Conservation (phyloP, 2,888 invertebrate species). For the Pinctada fucata region DNA sequence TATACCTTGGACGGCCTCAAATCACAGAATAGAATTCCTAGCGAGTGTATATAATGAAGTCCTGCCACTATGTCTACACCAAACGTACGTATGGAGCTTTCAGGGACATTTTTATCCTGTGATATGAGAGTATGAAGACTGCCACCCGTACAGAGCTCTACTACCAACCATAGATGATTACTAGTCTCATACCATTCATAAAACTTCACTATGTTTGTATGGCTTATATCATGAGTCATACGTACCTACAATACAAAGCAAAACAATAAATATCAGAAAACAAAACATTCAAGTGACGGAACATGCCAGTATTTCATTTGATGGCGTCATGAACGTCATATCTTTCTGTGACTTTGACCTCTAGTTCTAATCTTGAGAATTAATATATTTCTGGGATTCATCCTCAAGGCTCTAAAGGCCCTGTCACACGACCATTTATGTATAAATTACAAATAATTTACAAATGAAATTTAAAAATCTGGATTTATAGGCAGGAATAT, state of each 20-base stretch:
- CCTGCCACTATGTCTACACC: slow-evolving; percentile 74
- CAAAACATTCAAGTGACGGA: not conserved
- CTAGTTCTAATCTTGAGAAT: not conserved
- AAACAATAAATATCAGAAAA: not conserved
- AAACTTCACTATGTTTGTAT: slow-evolving; percentile 76
- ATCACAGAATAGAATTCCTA: slow-evolving; percentile 76
- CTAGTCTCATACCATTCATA: slow-evolving; percentile 78
- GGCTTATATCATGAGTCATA: slow-evolving; percentile 76
- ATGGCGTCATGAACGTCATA: not conserved
- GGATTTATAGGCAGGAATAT: too few relatives aligned
- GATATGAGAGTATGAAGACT: slow-evolving; percentile 73
- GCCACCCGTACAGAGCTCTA: slow-evolving; percentile 76
- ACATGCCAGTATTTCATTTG: not conserved
- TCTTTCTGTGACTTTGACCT: not conserved
- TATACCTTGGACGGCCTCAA: slow-evolving; percentile 75
- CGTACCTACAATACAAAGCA: slow-evolving; percentile 68
- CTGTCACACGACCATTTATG: too few relatives aligned
- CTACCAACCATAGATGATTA: slow-evolving; percentile 77
- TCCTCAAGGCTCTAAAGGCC: too few relatives aligned
- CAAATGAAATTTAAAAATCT: too few relatives aligned
- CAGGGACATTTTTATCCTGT: slow-evolving; percentile 75
- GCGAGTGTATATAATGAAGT: slow-evolving; percentile 76
- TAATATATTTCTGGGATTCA: too few relatives aligned
- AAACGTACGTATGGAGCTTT: slow-evolving; percentile 73
- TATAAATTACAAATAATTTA: too few relatives aligned